Evolutionary conservation across 2,888 invertebrate genomes (phyloP).

Genomic region (Timema podura): DNA sequence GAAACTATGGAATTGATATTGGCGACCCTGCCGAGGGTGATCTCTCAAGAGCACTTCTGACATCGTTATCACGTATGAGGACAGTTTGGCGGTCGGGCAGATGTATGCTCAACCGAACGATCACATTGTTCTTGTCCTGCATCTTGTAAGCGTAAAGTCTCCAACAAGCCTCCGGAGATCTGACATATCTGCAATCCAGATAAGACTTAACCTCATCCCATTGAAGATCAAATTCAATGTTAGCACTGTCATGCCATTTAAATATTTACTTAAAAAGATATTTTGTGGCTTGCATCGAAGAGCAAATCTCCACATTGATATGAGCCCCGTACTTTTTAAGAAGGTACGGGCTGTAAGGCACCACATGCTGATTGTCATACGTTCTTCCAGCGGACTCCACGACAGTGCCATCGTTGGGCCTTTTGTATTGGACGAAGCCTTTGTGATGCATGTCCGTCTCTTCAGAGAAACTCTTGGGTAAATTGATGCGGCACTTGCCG

Average conservation of each 20-base stretch:
- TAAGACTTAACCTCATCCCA: background rate
- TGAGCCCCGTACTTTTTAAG: slow-evolving; percentile 39
- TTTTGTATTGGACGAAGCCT: no score
- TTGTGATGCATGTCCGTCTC: no score
- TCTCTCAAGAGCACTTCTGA: background rate
- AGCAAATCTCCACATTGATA: slow-evolving; percentile 40
- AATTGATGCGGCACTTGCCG: slow-evolving; percentile 4
- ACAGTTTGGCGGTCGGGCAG: background rate
- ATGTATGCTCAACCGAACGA: background rate
- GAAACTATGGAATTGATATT: no score
- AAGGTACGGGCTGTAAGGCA: slow-evolving; percentile 41
- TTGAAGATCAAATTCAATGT: background rate
- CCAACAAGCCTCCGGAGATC: slow-evolving; percentile 1
- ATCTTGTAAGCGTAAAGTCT: background rate
- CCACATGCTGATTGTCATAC: no score
- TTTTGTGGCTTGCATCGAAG: background rate
- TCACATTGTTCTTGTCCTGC: background rate
- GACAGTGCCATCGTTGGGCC: no score
- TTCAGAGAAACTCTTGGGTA: slow-evolving; percentile 33
- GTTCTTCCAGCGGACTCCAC: no score
- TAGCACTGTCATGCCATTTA: background rate
- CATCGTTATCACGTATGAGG: background rate
- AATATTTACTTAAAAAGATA: background rate
- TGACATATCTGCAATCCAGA: background rate
- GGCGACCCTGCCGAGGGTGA: no score